phyloP scores from a whole-genome alignment of 2,113 vertebrate species.

The Fregetta grallaria region DNA sequence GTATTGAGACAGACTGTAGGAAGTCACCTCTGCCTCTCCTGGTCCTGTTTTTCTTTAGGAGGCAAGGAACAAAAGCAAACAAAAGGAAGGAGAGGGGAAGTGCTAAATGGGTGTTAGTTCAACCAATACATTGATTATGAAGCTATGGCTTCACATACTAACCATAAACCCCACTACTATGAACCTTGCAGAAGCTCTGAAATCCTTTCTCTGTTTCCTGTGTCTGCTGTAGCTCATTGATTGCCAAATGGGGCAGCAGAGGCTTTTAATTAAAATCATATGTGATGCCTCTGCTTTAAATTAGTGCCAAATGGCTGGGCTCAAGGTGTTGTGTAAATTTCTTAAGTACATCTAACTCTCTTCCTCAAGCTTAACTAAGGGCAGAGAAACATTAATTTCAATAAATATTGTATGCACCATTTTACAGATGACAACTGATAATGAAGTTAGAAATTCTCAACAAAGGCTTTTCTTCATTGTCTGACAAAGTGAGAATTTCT shows the following conservation, averaged over 20 bases:
- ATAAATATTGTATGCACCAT: background rate
- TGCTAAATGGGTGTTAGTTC: background rate
- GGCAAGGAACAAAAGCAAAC: background rate
- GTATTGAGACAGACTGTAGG: background rate
- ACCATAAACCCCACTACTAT: background rate
- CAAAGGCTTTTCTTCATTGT: background rate
- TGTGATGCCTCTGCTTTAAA: slow-evolving; percentile 5
- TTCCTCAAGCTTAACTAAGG: background rate
- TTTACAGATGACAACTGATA: background rate
- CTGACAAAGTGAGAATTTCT: background rate
- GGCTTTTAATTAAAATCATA: slow-evolving; percentile 57
- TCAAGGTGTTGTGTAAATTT: background rate
- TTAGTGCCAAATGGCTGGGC: background rate
- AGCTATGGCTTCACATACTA: background rate
- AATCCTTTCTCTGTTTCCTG: background rate
- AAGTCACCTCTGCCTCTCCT: background rate
- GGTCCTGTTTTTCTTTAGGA: background rate
- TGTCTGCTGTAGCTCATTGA: slow-evolving; percentile 12
- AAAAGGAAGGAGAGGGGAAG: background rate
- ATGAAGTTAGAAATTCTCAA: background rate
- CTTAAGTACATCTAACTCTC: background rate
- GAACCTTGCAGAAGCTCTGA: background rate
- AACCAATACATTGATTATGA: background rate
- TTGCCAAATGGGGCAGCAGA: slow-evolving; percentile 12
- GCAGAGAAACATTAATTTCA: background rate